Base-by-base conservation (phyloP, 2,797 vertebrate species). In the Morus bassanus region DNA sequence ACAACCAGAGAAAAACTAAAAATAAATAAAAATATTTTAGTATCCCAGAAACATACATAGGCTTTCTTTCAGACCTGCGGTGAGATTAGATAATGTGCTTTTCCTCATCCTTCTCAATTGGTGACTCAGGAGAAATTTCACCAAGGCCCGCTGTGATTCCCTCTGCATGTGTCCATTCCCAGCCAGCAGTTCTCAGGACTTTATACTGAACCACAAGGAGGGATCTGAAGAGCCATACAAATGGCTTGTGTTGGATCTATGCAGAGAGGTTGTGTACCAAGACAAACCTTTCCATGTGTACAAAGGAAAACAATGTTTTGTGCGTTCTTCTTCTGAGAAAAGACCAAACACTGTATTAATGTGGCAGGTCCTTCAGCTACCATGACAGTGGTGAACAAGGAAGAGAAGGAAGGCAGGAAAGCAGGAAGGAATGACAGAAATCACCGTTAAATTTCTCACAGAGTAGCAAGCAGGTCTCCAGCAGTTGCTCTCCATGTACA, bases 151-250 rank as follows among this genome's bases (percentile, higher is more conserved):
- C 39, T 3, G 3, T 0, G 13, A 77, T 10, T 54, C 8, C 17
- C 28, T 56, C 16, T 3, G 1, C 25, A 25, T 11, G 4, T 46
- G 13, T 17, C 10, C 1, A 0, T 50, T 81, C 23, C 13, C 33
- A 68, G 35, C 2, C 30, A 74, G 23, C 0, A 3, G 4, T 74
- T 89, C 67, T 80, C 56, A 83, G 4, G 23, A 41, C 11, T 61
- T 69, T 18, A n/a, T 9, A 31, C 22, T 7, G 10, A 17, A 81
- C 11, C 8, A 28, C 13, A 37, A 61, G 45, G 37, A 43, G 35
- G 5, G 2, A 46, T 30, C 18, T 63, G 69, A 85, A 91, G 46
- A 31, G 8, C 2, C 45, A 50, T 35, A 18, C 73, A 60, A 14
- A 61, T 18, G 8, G 8, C 39, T 59, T 9, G 4, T 39, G 7